Evolutionary conservation across 2,888 invertebrate species (phyloP).

Genomic region (Eilema sororculum): DNA sequence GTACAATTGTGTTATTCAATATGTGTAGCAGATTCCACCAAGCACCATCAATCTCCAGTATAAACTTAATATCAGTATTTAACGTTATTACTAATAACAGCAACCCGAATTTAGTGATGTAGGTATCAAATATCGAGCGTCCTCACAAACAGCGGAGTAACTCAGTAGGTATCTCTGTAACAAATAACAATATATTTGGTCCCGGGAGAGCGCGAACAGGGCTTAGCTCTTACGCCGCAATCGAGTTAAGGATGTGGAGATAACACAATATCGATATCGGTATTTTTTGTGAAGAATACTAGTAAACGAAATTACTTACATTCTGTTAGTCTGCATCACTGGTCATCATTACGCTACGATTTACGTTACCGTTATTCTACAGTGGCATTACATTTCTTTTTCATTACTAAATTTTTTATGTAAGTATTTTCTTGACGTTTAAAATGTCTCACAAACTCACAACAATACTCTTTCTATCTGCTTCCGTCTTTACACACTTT

Average conservation of each 20-base stretch:
- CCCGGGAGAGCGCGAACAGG: conserved; percentile 76
- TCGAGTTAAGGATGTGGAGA: conserved; percentile 51
- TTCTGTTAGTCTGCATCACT: no score
- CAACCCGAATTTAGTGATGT: conserved; percentile 30
- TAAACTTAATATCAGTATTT: not conserved
- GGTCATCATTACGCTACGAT: no score
- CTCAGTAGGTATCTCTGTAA: conserved; percentile 60
- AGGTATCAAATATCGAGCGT: conserved; percentile 49
- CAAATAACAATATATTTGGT: conserved; percentile 81
- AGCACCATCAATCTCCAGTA: no score
- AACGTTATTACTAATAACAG: not conserved
- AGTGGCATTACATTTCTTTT: no score
- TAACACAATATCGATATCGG: conserved; percentile 36
- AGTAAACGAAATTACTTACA: not conserved
- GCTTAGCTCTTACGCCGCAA: conserved; percentile 76
- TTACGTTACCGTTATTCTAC: no score
- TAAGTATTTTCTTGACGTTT: not conserved
- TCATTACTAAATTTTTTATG: no score
- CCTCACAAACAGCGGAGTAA: conserved; percentile 46
- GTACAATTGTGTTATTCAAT: no score
- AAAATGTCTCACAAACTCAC: not conserved
- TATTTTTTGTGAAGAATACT: not conserved
- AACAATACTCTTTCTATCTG: not conserved
- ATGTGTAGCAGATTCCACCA: no score
- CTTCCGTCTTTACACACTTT: no score